These are phyloP conservation scores for Sphaerodactylus townsendi DNA, from an alignment of 2,113 vertebrate genomes.

Conservation along the genomic window DNA sequence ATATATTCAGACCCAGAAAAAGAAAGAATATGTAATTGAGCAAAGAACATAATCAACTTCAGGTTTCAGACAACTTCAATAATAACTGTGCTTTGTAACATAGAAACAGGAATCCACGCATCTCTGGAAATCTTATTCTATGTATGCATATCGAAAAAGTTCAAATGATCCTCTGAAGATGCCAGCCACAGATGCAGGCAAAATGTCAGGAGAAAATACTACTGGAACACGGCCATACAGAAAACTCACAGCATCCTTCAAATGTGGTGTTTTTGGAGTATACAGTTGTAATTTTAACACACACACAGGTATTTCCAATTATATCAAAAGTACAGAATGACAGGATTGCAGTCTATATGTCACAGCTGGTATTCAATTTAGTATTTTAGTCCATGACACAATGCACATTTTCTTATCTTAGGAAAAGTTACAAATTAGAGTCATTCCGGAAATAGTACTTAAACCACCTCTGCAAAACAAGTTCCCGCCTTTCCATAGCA, in stretches of 20 bases:
- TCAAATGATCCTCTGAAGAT: no score
- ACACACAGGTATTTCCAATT: neutral
- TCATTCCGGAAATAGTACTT: neutral
- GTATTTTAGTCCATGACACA: neutral
- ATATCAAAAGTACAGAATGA: neutral
- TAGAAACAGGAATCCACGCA: neutral
- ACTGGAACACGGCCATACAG: neutral
- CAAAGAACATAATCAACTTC: neutral
- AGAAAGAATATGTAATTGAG: neutral
- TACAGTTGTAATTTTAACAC: neutral
- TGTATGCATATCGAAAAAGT: neutral
- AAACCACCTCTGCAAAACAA: neutral
- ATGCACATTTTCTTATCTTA: neutral
- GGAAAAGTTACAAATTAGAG: neutral
- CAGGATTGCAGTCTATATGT: neutral
- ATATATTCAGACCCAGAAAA: neutral
- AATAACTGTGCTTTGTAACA: neutral
- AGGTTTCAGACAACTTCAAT: conserved; percentile 1
- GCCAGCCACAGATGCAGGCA: no score
- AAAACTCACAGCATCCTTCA: no score
- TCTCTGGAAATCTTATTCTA: neutral
- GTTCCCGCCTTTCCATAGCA: neutral
- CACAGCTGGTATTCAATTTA: neutral
- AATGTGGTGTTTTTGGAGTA: no score
- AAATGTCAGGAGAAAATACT: no score